A percentile compares a stretch with the other conserved stretches of the same genome.
phyloP scores from a whole-genome alignment of 2,888 invertebrate species.

The Drosophila anomelani region DNA sequence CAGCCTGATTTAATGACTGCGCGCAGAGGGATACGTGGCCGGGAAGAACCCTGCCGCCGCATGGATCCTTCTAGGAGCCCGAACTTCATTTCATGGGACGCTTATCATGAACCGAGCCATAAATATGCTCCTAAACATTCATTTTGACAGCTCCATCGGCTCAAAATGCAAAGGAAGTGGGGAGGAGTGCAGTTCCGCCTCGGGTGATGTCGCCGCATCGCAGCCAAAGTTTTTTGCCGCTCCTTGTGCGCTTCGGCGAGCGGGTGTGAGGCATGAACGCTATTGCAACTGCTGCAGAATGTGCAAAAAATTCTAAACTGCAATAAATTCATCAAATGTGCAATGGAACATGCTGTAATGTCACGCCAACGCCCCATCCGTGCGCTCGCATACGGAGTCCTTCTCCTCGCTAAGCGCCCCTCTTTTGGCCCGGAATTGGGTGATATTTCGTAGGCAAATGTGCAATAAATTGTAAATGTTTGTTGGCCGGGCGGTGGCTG shows the following conservation, averaged over 20 bases:
- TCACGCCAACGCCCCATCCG: conserved; percentile 74
- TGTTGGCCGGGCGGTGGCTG: conserved; percentile 38
- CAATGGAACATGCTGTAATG: conserved; percentile 83
- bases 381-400: conserved; percentile 4
- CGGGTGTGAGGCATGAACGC: conserved; percentile 19
- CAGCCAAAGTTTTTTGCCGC: conserved; percentile 29
- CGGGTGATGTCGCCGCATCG: conserved; percentile 14
- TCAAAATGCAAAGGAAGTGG: conserved; percentile 29
- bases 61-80: not conserved
- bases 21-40: not conserved
- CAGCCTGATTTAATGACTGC: conserved; percentile 64
- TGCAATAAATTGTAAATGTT: conserved; percentile 81
- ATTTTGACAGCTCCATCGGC: conserved; percentile 76
- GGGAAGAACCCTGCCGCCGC: not conserved
- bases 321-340: conserved; percentile 84
- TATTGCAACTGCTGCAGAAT: conserved; percentile 75
- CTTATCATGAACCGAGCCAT: conserved; percentile 71
- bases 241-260: conserved; percentile 15
- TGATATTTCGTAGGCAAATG: conserved; percentile 80
- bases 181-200: conserved; percentile 17
- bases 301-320: conserved; percentile 82
- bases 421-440: conserved; percentile 66
- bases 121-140: conserved; percentile 79
- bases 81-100: conserved; percentile 64
- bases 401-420: conserved; percentile 59